phyloP scores from a whole-genome alignment of 2,888 invertebrate genomes.

The Ephialtes manifestator region DNA sequence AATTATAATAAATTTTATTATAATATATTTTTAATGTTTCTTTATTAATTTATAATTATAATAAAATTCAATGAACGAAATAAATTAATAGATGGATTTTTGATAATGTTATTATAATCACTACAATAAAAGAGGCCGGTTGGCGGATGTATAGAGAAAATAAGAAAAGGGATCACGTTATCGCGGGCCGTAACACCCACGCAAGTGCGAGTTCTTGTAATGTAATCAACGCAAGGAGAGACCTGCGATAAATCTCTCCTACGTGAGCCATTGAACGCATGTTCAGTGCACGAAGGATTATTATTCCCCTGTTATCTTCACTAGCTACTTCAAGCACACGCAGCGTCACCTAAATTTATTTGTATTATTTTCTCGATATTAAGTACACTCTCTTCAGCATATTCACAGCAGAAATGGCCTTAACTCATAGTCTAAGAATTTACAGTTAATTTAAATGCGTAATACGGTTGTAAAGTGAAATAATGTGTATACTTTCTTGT shows the following conservation, averaged over 20 bases:
- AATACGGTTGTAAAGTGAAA: not conserved
- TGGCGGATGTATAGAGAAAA: constrained; percentile 2
- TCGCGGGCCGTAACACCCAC: constrained; percentile 53
- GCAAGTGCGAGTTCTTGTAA: constrained; percentile 36
- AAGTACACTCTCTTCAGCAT: not conserved
- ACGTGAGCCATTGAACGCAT: constrained; percentile 44
- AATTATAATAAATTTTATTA: no score
- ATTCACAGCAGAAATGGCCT: not conserved
- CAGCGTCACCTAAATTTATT: not conserved
- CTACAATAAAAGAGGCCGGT: not conserved
- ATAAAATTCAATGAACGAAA: no score
- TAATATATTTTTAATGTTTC: no score
- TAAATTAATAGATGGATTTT: not conserved
- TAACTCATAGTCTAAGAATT: not conserved
- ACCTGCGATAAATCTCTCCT: constrained; percentile 61
- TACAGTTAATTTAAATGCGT: not conserved
- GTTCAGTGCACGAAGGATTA: constrained; percentile 42
- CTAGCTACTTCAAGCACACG: constrained; percentile 12
- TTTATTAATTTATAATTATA: no score
- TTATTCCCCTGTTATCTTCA: constrained; percentile 47
- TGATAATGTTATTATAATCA: not conserved
- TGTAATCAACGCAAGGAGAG: constrained; percentile 53
- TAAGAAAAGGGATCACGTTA: constrained; percentile 42
- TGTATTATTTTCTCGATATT: constrained; percentile 10
- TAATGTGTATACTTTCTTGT: no score